Evolutionary conservation across 2,888 invertebrate species (phyloP), one percentile per base, ranked within the genome.

Genomic region (Orchesellides sinensis): DNA sequence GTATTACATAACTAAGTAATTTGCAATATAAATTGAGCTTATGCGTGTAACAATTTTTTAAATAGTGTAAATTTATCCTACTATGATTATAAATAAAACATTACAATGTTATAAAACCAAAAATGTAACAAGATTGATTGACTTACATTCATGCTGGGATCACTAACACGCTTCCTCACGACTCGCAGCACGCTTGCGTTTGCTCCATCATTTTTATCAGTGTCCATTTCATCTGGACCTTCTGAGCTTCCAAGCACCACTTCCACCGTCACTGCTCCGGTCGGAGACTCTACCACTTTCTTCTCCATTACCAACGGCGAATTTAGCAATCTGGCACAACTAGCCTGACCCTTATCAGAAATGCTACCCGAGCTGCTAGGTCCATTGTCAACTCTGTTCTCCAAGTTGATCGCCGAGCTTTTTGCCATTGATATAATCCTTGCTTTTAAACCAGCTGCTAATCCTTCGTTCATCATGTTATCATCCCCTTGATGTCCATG

Each of bases 381-480:
- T 17, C 47, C 66, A n/a, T 59, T 49, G 17, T 74, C 80, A 10
- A 69, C 59, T 27, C 77, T 77, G 27, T 80, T 86, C 54, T 85
- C 85, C 54, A 84, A 49, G 29, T 61, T 78, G 17, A 56, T 74
- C 0, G 83, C 84, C 4, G 84, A 79, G 2, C 47, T 74, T 47
- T 85, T 86, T 5, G 85, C 83, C 80, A 85, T 84, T 0, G 85
- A 87, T 8, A 86, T 72, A 17, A 88, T 35, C 23, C 84, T 78
- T 0, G 86, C 86, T 77, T 88, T 86, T 17, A 88, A 78, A 8
- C 86, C 85, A 14, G 87, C 88, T 35, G 85, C 86, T 21, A 88
- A 68, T 32, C 88, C 88, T 81, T 88, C 88, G 52, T 77, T 77
- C 86, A 86, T 86, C 6, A 72, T 47, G 5, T 74, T 84, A 29